Evolutionary conservation across 2,797 vertebrate species (phyloP).

Genomic region (Sphenodon punctatus): DNA sequence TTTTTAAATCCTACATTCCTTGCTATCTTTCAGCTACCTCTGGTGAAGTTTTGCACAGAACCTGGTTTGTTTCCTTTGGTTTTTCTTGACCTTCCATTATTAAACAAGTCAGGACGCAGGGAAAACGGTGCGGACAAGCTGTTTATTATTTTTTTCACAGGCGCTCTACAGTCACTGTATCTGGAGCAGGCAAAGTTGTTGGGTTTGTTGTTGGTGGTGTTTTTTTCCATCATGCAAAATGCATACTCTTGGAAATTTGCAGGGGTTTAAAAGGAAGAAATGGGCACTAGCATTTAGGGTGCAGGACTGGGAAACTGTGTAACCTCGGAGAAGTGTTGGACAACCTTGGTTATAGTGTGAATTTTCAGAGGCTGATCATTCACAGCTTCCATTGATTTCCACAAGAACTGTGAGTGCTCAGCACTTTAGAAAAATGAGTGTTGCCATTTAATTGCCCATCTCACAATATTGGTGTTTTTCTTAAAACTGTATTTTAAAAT

Average conservation of each 20-base stretch:
- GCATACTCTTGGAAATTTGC: not conserved
- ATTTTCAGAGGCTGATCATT: not conserved
- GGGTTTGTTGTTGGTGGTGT: not conserved
- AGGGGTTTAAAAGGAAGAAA: not conserved
- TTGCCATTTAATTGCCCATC: too few species aligned
- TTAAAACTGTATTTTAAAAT: too few species aligned
- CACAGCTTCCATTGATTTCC: not conserved
- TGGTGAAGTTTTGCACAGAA: not conserved
- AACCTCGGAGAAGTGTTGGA: accelerated
- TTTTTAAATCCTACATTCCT: not conserved
- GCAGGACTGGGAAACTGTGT: not conserved
- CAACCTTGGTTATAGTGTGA: too few species aligned
- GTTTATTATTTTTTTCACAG: not conserved
- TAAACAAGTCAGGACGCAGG: not conserved
- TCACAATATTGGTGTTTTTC: too few species aligned
- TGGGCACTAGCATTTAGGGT: accelerated
- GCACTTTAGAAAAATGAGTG: accelerated
- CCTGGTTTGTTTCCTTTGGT: not conserved
- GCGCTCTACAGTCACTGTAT: not conserved
- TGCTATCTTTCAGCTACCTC: not conserved
- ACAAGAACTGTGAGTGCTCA: accelerated
- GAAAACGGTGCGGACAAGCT: not conserved
- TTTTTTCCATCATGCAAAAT: not conserved
- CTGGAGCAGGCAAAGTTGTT: not conserved
- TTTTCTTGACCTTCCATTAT: constrained; percentile 14